Evolutionary conservation across 1,140 invertebrate species (phyloP), one percentile per base, ranked within the genome.

Genomic region (Oreohelix idahoensis): DNA sequence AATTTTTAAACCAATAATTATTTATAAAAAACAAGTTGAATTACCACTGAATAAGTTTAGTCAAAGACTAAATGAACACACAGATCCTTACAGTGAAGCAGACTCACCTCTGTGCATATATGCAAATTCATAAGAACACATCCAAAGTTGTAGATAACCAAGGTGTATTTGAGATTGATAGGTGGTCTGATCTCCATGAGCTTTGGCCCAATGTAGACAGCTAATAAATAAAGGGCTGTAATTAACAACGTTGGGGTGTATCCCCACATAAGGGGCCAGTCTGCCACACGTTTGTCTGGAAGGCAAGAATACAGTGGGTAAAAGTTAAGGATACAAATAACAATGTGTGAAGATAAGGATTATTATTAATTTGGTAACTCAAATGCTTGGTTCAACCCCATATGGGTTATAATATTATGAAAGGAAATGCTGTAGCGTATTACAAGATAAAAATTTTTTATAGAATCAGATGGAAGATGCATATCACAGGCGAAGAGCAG

Each of bases 181-280:
- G 97, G 95, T 92, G 95, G 95, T 75, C 96, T 93, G 84, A 96
- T 95, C 89, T 94, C 94, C 97, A 98, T 98, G 20, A 96, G 84
- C 90, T 95, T 96, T 35, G 97, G 96, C 17, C 96, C 97, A 20
- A 88, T 79, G 53, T 69, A 96, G 20, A 97, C 96, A 84, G 97
- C 95, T 76, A 95, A 93, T 45, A 98, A 93, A 91, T 98, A 98
- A 29, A 96, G 83, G 93, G 97, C 98, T 85, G 94, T 95, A 69
- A 98, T 85, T 32, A 93, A 93, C 39, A 98, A 90, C 4, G 97
- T 98, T 29, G 97, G 97, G 87, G 96, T 94, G n/a, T 97, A 97
- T 88, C 96, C 96, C 78, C 95, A 95, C 95, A 98, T 97, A 93
- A 99, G 17, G n/a, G 95, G 93, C 97, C 97, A 98, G 88, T 95